Evolutionary conservation across 2,888 invertebrate species (phyloP), one percentile per base, ranked within the genome.

Genomic region (Ectemnius lituratus): DNA sequence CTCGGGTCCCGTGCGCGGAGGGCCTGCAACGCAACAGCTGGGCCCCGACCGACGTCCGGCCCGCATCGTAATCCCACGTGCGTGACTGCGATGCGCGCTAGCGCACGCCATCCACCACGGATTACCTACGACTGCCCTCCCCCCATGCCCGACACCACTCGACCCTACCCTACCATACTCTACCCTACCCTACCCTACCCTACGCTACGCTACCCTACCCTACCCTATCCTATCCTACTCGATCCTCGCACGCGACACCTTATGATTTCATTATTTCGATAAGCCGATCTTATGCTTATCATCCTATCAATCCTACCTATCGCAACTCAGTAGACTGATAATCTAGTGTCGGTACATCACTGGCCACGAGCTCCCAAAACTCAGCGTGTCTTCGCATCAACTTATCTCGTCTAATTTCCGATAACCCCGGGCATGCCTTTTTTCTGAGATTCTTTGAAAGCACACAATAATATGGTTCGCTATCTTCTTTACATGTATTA

Each of bases 81-180:
- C 89, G 85, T 87, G 87, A 67, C 77, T 75, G 71, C 75, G 67
- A 52, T 16, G 13, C 75, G 92, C 91, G 91, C 92, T 90, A 91
- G 92, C 90, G 91, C 92, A 91, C 91, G 92, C 92, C 91, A 69
- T 37, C 37, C 28, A 18, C 18, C 27, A 37, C 4, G 61, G n/a
- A 64, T 64, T 64, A 64, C 63, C 47, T 63, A 52, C 14, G 56
- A 56, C 67, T 16, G n/a, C 66, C 47, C 49, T 28, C 20, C 57
- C 4, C 58, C 46, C 62, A 23, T 3, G 23, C 23, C 23, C 23
- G 3, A 3, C 23, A 23, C 23, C 23, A 23, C 3, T 23, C 23
- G 23, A 23, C 23, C 23, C 23, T 23, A 23, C 23, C 23, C 23
- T 23, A 23, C 23, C 23, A 23, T 23, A 23, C 23, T 23, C 23